Evolutionary conservation across 2,113 vertebrate genomes (phyloP).

Genomic region (Progne subis): DNA sequence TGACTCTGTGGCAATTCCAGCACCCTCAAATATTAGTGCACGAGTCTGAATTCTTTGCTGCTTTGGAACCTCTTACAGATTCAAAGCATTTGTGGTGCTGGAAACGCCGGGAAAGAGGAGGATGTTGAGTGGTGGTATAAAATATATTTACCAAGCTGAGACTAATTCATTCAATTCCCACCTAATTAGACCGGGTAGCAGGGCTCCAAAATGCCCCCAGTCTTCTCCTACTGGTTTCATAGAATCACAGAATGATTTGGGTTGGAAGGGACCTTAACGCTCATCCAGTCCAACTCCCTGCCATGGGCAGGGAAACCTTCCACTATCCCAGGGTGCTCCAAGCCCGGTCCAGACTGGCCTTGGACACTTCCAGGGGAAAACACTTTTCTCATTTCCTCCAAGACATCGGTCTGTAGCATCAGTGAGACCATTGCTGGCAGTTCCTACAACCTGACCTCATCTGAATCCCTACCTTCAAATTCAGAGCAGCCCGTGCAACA

Average conservation of each 20-base stretch:
- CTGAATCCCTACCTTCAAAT: background rate
- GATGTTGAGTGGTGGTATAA: background rate
- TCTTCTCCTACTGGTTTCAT: background rate
- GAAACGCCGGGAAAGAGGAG: background rate
- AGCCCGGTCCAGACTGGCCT: accelerated
- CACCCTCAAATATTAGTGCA: background rate
- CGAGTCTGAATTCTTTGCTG: background rate
- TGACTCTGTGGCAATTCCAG: background rate
- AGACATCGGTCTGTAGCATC: background rate
- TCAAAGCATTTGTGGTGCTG: background rate
- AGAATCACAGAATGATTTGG: background rate
- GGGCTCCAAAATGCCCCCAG: background rate
- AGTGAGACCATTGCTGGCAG: background rate
- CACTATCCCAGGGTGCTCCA: accelerated
- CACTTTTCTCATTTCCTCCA: background rate
- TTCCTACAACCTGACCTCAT: background rate
- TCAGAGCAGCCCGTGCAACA: background rate
- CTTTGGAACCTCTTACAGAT: background rate
- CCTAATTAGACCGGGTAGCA: background rate
- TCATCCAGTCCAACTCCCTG: background rate
- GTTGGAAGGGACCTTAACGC: background rate
- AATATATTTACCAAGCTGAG: background rate
- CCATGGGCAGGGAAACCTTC: background rate
- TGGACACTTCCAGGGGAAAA: background rate
- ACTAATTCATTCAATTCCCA: background rate